phyloP scores from a whole-genome alignment of 1,140 invertebrate species.

The Akabosia matsudoensis region DNA sequence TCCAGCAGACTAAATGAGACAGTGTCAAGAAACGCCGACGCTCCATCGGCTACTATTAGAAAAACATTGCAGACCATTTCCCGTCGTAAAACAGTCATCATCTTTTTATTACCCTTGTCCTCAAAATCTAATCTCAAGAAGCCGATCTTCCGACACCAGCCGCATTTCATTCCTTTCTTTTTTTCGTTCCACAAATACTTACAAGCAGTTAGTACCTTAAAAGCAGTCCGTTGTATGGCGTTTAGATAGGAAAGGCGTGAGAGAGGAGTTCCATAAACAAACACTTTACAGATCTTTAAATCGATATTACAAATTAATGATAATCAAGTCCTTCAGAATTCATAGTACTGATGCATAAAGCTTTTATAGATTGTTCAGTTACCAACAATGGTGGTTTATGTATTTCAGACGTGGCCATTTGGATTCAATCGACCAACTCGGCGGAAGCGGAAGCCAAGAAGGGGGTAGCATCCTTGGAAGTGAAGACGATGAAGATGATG shows the following conservation, averaged over 20 bases:
- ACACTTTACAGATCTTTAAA: too few relatives aligned
- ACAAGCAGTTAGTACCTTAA: too few relatives aligned
- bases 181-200: too few relatives aligned
- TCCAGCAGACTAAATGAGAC: not conserved
- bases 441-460: slow-evolving; percentile 29
- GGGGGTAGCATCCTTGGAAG: slow-evolving; percentile 30
- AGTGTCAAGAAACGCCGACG: not conserved
- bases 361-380: too few relatives aligned
- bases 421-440: slow-evolving; percentile 40
- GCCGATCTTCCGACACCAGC: slow-evolving; percentile 5
- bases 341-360: too few relatives aligned
- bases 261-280: too few relatives aligned
- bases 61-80: not conserved
- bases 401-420: slow-evolving; percentile 44
- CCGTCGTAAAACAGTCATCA: not conserved
- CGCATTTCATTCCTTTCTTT: too few relatives aligned
- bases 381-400: too few relatives aligned
- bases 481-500: slow-evolving; percentile 13
- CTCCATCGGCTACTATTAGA: not conserved
- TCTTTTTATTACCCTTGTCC: slow-evolving; percentile 11
- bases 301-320: too few relatives aligned
- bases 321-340: too few relatives aligned
- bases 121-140: not conserved
- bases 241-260: too few relatives aligned
- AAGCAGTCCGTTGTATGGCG: too few relatives aligned